Evolutionary conservation across 2,113 vertebrate genomes (phyloP), one percentile per base, ranked within the genome.

Genomic region (Trochalopteron elliotii): DNA sequence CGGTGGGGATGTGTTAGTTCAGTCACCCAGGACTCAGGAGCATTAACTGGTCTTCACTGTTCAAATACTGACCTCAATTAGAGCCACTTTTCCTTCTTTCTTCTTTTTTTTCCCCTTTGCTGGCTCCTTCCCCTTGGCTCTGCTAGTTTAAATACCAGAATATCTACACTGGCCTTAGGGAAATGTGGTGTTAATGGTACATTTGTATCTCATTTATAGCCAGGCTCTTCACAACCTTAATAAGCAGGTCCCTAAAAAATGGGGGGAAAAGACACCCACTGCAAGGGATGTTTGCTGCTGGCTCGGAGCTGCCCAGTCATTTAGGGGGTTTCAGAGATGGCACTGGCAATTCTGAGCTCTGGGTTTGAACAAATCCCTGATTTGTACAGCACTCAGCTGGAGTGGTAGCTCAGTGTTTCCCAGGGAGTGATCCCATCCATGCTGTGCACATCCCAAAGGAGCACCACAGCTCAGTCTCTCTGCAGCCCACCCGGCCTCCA

Each of bases 51-150:
- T 70, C 75, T 74, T 74, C 27, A 5, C 82, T 94, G 84, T 86
- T 96, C 84, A 96, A 96, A 96, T 49, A 96, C 33, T 2, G 5
- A 83, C 94, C 91, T 93, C 92, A 83, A 86, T 90, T 91, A 93
- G 23, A 95, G 75, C 5, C 39, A 31, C 12, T 69, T 94, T 71
- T 47, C 35, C 37, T 37, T 57, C 68, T 37, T 40, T 7, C 3
- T 2, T 33, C 42, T 42, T 35, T 59, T 57, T 57, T 27, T 21
- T 1, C 1, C 2, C 24, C 5, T 84, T 83, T n/a, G 11, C 87
- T 50, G 50, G 64, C 80, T 93, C 45, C 42, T 69, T 91, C 64
- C 81, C 94, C 82, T 70, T 42, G 35, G 50, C 84, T 94, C 75
- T 77, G 35, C 70, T 59, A 75, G 83, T 91, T 96, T 95, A 96